Conservation (phyloP, 2,888 invertebrate species). For the Hypomecis punctinalis region DNA sequence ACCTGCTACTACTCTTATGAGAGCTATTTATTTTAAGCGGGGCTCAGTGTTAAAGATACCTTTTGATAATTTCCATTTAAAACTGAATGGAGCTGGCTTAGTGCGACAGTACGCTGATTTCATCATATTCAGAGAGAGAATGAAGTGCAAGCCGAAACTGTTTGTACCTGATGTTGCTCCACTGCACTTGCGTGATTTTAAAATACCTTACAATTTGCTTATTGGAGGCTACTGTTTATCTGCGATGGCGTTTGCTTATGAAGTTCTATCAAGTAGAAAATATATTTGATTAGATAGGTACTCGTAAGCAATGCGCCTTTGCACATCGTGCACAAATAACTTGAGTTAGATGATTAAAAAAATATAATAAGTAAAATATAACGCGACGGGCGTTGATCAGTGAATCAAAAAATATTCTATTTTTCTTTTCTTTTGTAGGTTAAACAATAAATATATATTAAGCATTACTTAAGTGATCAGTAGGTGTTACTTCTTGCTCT, state of each 20-base stretch:
- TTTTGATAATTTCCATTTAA: conserved; percentile 35
- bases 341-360: no score
- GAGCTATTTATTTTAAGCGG: conserved; percentile 51
- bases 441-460: no score
- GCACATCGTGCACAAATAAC: no score
- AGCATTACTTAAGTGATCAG: no score
- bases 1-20: conserved; percentile 35
- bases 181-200: conserved; percentile 40
- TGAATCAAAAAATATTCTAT: no score
- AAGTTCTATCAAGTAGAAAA: conserved; percentile 14
- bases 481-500: no score
- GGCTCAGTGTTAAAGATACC: conserved; percentile 49
- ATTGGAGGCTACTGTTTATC: conserved; percentile 49
- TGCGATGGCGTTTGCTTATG: conserved; percentile 41
- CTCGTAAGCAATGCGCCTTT: no score
- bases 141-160: conserved; percentile 44
- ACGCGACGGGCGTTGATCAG: no score
- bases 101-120: conserved; percentile 32
- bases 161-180: conserved; percentile 10
- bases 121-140: conserved; percentile 35
- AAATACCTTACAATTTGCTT: conserved; percentile 46
- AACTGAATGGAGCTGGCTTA: conserved; percentile 42
- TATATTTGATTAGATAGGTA: background rate
- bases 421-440: no score
- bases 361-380: no score